Base-by-base conservation (phyloP, 2,797 vertebrate genomes). In the Oophaga sylvatica region DNA sequence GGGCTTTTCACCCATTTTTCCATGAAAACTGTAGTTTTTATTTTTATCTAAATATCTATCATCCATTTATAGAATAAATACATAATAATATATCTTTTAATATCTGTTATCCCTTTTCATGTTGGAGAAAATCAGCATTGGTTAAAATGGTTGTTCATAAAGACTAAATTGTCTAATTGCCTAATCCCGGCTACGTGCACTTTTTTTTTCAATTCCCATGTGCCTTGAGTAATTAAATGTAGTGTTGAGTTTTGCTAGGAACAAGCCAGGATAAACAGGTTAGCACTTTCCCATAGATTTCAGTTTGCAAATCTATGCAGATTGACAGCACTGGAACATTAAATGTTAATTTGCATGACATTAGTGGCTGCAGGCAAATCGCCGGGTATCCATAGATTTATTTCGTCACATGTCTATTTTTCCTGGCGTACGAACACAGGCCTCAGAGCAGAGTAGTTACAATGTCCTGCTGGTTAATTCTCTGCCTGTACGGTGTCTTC, bases 201-300 rank as follows among this genome's bases (percentile, higher is more conserved):
- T 84, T n/a, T 82, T 81, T 81, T 82, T 75, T 48, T 12, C 20
- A 83, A 77, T 60, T 76, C 83, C 83, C 71, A 65, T 84, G 83
- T 76, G 83, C 35, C 60, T 76, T 26, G 60, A 84, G 83, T 84
- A 84, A 77, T 84, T 84, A 84, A 84, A 77, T 84, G 83, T 84
- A 26, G 56, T 84, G 83, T 75, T 75, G 70, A 45, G 71, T 26
- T 71, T 84, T 84, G 83, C 83, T 84, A 84, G 71, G 83, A 77
- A 53, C 71, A 84, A 65, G 83, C 71, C 71, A 63, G 60, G 71
- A 77, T 84, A 84, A 84, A 84, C 83, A 76, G 83, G 83, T 84
- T 84, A 84, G 59, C 59, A 76, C 83, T 84, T 76, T 77, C 76
- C 83, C 77, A 84, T 76, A 77, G 83, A 84, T 84, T 84, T 84